Evolutionary conservation across 2,797 vertebrate species (phyloP).

Genomic region (Malacoraja senta): DNA sequence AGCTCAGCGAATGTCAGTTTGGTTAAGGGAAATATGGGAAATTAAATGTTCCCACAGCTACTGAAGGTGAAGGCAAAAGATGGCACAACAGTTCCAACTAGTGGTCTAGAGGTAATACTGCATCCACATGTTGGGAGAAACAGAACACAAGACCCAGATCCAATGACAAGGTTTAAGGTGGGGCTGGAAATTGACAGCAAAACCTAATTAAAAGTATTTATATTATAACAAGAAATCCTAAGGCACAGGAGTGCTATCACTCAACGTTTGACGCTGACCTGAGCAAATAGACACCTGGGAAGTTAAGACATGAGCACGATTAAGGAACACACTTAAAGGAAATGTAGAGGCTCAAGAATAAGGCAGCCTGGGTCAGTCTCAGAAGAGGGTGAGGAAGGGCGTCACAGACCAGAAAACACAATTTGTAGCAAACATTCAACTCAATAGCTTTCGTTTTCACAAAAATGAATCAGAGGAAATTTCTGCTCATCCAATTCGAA

Average conservation of each 20-base stretch:
- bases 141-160: background rate
- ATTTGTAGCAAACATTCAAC: background rate
- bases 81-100: constrained; percentile 22
- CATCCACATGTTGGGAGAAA: background rate
- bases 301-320: background rate
- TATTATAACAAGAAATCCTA: background rate
- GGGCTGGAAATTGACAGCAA: background rate
- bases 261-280: background rate
- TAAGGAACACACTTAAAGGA: background rate
- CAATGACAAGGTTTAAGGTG: background rate
- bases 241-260: background rate
- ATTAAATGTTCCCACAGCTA: background rate
- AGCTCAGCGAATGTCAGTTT: constrained; percentile 12
- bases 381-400: background rate
- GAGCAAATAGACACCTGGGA: background rate
- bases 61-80: background rate
- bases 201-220: background rate
- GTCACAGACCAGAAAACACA: background rate
- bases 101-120: background rate
- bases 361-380: background rate
- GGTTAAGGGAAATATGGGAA: background rate
- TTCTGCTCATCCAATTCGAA: background rate
- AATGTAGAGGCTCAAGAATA: background rate
- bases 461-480: background rate
- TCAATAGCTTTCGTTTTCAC: background rate